phyloP scores from a whole-genome alignment of 1,140 invertebrate genomes.

The Drosophila erecta region DNA sequence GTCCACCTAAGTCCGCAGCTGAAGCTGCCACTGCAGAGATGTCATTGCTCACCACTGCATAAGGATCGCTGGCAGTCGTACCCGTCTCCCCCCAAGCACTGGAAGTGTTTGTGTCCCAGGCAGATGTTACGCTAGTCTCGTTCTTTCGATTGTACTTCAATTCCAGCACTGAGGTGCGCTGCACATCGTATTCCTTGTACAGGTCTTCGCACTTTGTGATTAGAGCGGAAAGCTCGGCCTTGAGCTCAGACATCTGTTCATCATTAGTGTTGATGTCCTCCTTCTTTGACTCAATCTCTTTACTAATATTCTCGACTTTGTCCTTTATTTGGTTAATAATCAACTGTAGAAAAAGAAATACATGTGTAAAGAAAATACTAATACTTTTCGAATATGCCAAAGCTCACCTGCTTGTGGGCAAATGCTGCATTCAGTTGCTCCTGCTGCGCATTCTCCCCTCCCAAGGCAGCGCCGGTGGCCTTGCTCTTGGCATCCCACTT shows the following conservation, averaged over 20 bases:
- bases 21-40: slow-evolving; percentile 43
- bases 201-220: slow-evolving; percentile 87
- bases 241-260: slow-evolving; percentile 89
- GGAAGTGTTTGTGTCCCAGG: slow-evolving; percentile 80
- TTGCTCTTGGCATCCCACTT: slow-evolving; percentile 91
- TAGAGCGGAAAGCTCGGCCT: slow-evolving; percentile 85
- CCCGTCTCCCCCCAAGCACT: slow-evolving; percentile 85
- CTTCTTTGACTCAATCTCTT: slow-evolving; percentile 90
- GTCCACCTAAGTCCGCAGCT: slow-evolving; percentile 66
- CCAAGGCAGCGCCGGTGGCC: slow-evolving; percentile 35
- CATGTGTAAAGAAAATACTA: background rate
- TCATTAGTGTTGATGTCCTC: slow-evolving; percentile 94
- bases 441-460: slow-evolving; percentile 62
- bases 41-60: slow-evolving; percentile 60
- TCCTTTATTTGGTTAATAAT: slow-evolving; percentile 94
- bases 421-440: slow-evolving; percentile 80
- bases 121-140: slow-evolving; percentile 72
- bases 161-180: slow-evolving; percentile 86
- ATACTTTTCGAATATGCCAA: background rate
- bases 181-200: slow-evolving; percentile 87
- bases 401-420: slow-evolving; percentile 78
- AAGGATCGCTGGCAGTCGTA: slow-evolving; percentile 52
- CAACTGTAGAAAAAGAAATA: slow-evolving; percentile 71
- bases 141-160: slow-evolving; percentile 86
- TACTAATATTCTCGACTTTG: slow-evolving; percentile 88